Evolutionary conservation across 2,888 invertebrate species (phyloP).

Genomic region (Xestoiulus laeticollis): DNA sequence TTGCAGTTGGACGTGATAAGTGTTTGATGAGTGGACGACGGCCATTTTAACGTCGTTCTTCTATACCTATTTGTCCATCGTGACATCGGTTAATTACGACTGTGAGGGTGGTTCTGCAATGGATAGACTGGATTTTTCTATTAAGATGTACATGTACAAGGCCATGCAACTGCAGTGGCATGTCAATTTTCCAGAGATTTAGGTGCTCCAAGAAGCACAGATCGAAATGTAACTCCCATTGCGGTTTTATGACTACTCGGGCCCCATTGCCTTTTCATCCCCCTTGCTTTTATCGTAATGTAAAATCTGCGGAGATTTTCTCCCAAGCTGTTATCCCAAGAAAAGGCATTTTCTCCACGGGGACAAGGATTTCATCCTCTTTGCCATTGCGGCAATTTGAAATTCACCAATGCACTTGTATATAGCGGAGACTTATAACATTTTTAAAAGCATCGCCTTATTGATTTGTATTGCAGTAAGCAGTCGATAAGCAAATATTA

Average conservation of each 20-base stretch:
- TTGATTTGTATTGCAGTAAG: conserved; percentile 4
- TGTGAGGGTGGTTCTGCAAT: background rate
- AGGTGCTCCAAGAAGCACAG: conserved; percentile 36
- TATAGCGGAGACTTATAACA: background rate
- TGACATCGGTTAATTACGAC: conserved; percentile 36
- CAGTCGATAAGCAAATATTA: conserved; percentile 19
- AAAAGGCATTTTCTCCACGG: background rate
- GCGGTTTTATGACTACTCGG: conserved; percentile 27
- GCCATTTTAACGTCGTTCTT: background rate
- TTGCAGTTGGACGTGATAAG: conserved; percentile 31
- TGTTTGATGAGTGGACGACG: conserved; percentile 24
- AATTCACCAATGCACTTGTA: background rate
- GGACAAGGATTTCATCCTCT: conserved; percentile 15
- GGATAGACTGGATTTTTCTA: background rate
- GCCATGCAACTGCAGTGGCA: background rate
- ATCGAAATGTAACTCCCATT: conserved; percentile 29
- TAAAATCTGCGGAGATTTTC: conserved; percentile 35
- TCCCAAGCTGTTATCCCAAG: conserved; percentile 23
- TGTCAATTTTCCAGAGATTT: conserved; percentile 36
- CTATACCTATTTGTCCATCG: background rate
- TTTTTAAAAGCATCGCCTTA: conserved; percentile 12
- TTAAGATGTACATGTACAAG: background rate
- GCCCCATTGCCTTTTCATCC: background rate
- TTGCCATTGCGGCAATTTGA: background rate
- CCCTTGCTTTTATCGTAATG: conserved; percentile 39